Percentiles rank a stretch among this genome's conserved stretches.
These are phyloP conservation scores for Neosilurus hyrtlii DNA, from an alignment of 2,797 vertebrate genomes.

Conservation along the genomic window DNA sequence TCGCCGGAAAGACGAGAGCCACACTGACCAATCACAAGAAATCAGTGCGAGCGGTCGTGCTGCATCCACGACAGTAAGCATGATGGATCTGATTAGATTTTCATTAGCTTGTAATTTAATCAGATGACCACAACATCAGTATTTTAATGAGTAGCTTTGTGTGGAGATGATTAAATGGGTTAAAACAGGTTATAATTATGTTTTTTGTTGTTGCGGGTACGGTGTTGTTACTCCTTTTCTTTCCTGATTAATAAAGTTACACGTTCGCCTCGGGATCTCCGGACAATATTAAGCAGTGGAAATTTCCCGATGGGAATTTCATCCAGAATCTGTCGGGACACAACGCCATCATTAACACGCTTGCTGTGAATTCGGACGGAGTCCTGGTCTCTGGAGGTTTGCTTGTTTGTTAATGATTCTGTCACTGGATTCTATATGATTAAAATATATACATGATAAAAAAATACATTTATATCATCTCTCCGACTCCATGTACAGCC, in stretches of 20 bases:
- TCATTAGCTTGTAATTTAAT: neutral
- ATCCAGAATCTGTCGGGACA: constrained; percentile 98
- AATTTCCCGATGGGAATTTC: constrained; percentile 95
- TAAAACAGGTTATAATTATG: no score
- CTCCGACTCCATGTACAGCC: constrained; percentile 67
- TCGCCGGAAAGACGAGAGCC: constrained; percentile 96
- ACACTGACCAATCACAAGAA: constrained; percentile 99
- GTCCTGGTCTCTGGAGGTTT: constrained; percentile 97
- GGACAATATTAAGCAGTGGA: constrained; percentile 99
- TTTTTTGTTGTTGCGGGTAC: no score
- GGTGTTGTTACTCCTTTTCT: neutral
- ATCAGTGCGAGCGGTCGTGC: constrained; percentile 88
- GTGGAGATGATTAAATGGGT: neutral
- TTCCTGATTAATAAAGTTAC: constrained; percentile 74
- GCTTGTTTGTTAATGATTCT: neutral
- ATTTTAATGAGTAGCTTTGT: neutral
- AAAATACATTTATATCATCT: neutral
- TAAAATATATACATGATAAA: no score
- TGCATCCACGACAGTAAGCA: constrained; percentile 92
- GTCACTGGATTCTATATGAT: no score
- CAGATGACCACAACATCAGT: neutral
- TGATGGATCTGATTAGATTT: neutral
- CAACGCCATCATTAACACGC: constrained; percentile 95
- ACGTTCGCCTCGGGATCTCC: constrained; percentile 97
- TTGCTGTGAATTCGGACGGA: constrained; percentile 94